Percentiles rank a stretch among this genome's conserved stretches.
phyloP scores from a whole-genome alignment of 1,140 invertebrate genomes.

The Agrypnia vestita region DNA sequence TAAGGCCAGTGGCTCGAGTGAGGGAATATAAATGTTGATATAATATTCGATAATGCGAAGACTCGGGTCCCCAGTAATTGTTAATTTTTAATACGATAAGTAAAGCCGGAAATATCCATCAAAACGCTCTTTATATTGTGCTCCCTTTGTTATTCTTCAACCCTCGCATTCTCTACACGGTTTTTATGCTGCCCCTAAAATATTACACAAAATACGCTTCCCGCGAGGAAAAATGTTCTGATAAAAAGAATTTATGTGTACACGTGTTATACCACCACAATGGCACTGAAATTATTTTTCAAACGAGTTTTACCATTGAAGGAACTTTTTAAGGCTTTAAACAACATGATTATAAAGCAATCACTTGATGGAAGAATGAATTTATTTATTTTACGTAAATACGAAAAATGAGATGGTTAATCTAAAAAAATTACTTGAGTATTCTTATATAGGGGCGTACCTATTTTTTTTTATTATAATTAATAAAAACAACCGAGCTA shows the following conservation, averaged over 20 bases:
- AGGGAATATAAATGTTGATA: not conserved
- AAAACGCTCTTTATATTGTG: slow-evolving; percentile 10
- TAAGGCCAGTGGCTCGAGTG: too few species aligned
- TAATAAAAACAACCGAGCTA: too few species aligned
- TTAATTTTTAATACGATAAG: slow-evolving; percentile 41
- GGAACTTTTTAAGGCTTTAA: too few species aligned
- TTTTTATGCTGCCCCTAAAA: slow-evolving; percentile 2
- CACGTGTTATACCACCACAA: not conserved
- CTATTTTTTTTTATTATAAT: too few species aligned
- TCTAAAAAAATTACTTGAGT: too few species aligned
- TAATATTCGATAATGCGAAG: not conserved
- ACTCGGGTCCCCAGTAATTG: slow-evolving; percentile 2
- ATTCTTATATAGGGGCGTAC: too few species aligned
- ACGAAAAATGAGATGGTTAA: too few species aligned
- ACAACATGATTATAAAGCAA: too few species aligned
- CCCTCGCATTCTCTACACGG: not conserved
- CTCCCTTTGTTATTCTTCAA: slow-evolving; percentile 16
- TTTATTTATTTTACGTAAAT: too few species aligned
- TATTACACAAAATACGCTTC: slow-evolving; percentile 9
- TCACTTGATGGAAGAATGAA: too few species aligned
- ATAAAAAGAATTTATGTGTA: slow-evolving; percentile 28
- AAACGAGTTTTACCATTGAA: too few species aligned
- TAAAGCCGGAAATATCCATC: slow-evolving; percentile 27
- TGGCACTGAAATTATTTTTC: too few species aligned
- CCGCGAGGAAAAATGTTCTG: not conserved